Conservation (phyloP, 2,888 invertebrate genomes). For the Muschampia staudingeri region DNA sequence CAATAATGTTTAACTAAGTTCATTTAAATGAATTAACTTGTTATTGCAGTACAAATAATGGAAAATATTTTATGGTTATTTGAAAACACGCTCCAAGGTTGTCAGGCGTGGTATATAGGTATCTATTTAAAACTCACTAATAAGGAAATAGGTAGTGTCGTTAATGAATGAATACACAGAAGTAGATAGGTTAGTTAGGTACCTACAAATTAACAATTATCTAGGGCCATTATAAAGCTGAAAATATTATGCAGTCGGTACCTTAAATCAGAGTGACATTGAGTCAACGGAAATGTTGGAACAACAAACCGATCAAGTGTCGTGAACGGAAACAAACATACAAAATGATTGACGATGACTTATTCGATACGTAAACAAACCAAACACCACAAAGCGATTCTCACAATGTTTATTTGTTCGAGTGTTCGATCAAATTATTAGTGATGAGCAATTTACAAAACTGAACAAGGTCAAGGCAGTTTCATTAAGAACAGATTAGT, state of each 20-base stretch:
- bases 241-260: background rate
- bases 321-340: slow-evolving; percentile 37
- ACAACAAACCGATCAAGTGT: slow-evolving; percentile 37
- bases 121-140: background rate
- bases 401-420: slow-evolving; percentile 7
- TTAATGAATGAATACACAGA: background rate
- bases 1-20: background rate
- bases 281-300: slow-evolving; percentile 35
- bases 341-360: slow-evolving; percentile 25
- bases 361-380: slow-evolving; percentile 16
- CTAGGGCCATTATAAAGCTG: background rate
- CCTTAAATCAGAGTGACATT: slow-evolving; percentile 21
- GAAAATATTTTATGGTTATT: slow-evolving; percentile 9
- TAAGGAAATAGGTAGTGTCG: background rate
- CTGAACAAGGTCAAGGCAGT: slow-evolving; percentile 2
- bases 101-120: background rate
- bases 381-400: background rate
- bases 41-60: slow-evolving; percentile 15
- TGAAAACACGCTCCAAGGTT: slow-evolving; percentile 25
- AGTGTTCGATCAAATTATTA: background rate
- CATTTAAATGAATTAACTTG: slow-evolving; percentile 11
- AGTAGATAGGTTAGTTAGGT: too few relatives aligned
- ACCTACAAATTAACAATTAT: too few relatives aligned
- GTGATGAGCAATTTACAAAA: slow-evolving; percentile 12
- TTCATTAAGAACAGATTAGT: slow-evolving; percentile 2